Conservation (phyloP, 2,113 vertebrate species). For the Anseranas semipalmata region DNA sequence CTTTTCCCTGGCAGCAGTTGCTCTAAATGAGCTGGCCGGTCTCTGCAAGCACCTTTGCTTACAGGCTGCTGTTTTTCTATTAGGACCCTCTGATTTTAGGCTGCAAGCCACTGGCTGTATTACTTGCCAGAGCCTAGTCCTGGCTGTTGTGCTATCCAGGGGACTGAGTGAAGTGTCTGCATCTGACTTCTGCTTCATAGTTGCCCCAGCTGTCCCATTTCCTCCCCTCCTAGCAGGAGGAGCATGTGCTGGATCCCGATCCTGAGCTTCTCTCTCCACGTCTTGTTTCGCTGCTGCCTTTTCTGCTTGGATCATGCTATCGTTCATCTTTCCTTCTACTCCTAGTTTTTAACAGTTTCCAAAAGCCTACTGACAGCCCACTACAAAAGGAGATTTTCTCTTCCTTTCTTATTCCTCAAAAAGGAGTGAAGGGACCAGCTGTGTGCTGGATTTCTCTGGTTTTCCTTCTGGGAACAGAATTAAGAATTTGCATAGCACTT, state of each 20-base stretch:
- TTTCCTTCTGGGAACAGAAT: not conserved
- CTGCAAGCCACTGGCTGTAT: not conserved
- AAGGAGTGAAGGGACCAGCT: not conserved
- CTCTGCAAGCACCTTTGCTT: not conserved
- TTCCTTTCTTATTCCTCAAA: not conserved
- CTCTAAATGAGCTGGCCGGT: not conserved
- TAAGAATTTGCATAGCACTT: not conserved
- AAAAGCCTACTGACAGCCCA: not conserved
- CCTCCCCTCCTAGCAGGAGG: not conserved
- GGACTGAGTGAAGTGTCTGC: not conserved
- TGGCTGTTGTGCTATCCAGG: not conserved
- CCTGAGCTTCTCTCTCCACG: not conserved
- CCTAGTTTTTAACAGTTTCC: not conserved
- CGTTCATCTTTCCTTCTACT: not conserved
- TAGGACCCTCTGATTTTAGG: not conserved
- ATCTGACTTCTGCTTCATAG: not conserved
- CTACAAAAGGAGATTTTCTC: not conserved
- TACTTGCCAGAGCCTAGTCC: not conserved
- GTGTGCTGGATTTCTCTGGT: not conserved
- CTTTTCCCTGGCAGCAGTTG: not conserved
- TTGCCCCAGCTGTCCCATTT: not conserved
- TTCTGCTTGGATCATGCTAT: not conserved
- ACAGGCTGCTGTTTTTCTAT: not conserved
- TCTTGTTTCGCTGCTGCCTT: not conserved
- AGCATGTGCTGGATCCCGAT: not conserved